Evolutionary conservation across 2,113 vertebrate species (phyloP), one percentile per base, ranked within the genome.

Genomic region (Pardalotus punctatus): DNA sequence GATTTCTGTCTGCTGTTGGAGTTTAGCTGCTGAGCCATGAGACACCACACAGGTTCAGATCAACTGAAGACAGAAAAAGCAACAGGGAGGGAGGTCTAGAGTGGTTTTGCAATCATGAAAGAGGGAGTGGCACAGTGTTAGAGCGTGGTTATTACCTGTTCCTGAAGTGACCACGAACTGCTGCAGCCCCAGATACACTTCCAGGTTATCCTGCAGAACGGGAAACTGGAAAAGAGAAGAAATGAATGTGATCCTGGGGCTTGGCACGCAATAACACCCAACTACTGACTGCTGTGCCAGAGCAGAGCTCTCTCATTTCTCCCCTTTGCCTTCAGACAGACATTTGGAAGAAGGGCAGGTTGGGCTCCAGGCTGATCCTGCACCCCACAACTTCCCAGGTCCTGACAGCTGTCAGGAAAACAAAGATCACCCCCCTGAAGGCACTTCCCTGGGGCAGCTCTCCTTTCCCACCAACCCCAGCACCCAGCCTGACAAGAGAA

Each of bases 171-270:
- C 98, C 70, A 99, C 97, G 38, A 99, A 99, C 97, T 99, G 99
- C 97, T 99, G 99, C 86, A 99, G 98, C 72, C 99, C 99, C 94
- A 99, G 98, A 86, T 99, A 99, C 40, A 99, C 98, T 36, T 99
- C 99, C 97, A 99, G 94, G 96, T 99, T 99, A 83, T 99, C 99
- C 96, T 99, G 99, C 82, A 99, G 99, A 92, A 99, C 98, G 31
- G 99, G 99, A 88, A 99, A 99, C 99, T 99, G 88, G 45, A 97
- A 97, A 47, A 97, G 56, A 96, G 10, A 85, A 95, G 73, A 70
- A 74, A 5, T 0, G 1, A 64, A 19, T 0, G 3, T 86, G 72
- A 95, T 38, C 42, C 69, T 8, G 31, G 40, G 64, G 29, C 43
- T 22, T 58, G 67, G 58, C 51, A 92, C 35, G 36, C 17, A 53